These are phyloP conservation scores for Tachystola acroxantha DNA, from an alignment of 2,888 invertebrate genomes.

Conservation along the genomic window DNA sequence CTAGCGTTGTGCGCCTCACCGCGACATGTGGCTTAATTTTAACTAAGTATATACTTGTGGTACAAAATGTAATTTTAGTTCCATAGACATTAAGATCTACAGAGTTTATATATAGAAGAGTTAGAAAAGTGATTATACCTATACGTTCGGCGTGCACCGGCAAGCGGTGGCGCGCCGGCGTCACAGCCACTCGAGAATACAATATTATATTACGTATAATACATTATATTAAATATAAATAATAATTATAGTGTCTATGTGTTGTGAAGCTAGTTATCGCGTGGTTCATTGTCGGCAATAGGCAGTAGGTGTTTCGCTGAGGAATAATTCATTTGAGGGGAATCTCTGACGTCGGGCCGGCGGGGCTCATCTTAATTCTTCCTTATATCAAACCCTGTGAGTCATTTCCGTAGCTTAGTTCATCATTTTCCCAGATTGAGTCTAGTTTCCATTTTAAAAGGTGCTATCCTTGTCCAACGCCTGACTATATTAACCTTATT, in stretches of 20 bases:
- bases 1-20: constrained; percentile 22
- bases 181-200: constrained; percentile 8
- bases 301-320: constrained; percentile 30
- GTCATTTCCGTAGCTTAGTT: too few species aligned
- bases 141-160: constrained; percentile 9
- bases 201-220: constrained; percentile 7
- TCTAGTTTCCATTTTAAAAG: too few species aligned
- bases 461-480: too few species aligned
- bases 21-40: constrained; percentile 59
- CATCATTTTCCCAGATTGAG: too few species aligned
- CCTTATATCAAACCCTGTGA: too few species aligned
- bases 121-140: constrained; percentile 38
- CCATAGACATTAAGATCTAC: constrained; percentile 68
- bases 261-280: constrained; percentile 48
- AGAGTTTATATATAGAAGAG: constrained; percentile 67
- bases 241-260: constrained; percentile 44
- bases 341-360: constrained; percentile 28
- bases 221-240: constrained; percentile 32
- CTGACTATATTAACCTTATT: too few species aligned
- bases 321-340: constrained; percentile 27
- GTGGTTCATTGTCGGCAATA: constrained; percentile 43
- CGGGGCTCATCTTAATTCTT: constrained; percentile 14
- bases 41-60: constrained; percentile 64
- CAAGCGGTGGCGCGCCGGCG: constrained; percentile 10
- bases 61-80: constrained; percentile 74